Evolutionary conservation across 1,140 invertebrate genomes (phyloP).

Genomic region (Bombus haemorrhoidalis): DNA sequence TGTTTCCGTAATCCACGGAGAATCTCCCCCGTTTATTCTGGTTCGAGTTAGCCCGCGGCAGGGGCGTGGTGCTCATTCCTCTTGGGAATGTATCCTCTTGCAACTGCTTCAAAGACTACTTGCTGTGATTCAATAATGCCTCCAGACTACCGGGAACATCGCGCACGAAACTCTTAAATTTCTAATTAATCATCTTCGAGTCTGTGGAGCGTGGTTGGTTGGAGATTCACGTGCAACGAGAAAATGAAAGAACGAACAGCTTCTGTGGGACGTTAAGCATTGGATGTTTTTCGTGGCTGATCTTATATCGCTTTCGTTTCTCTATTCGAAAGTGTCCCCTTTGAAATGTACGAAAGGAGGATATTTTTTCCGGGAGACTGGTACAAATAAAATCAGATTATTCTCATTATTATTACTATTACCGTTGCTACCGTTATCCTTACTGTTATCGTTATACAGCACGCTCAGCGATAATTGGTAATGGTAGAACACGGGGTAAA

Average conservation of each 20-base stretch:
- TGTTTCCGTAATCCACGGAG: conserved; percentile 23
- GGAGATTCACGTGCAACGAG: background rate
- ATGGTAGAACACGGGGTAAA: too few relatives aligned
- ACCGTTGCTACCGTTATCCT: too few relatives aligned
- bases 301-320: background rate
- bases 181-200: conserved; percentile 52
- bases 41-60: conserved; percentile 25
- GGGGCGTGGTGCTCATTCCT: conserved; percentile 38
- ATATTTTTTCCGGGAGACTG: background rate
- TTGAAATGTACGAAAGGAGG: background rate
- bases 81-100: conserved; percentile 40
- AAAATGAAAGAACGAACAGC: background rate
- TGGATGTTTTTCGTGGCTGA: background rate
- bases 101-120: conserved; percentile 57
- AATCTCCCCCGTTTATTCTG: conserved; percentile 37
- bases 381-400: background rate
- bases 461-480: too few relatives aligned
- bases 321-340: background rate
- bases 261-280: background rate
- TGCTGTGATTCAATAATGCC: conserved; percentile 60
- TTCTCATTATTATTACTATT: too few relatives aligned
- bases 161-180: conserved; percentile 56
- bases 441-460: too few relatives aligned
- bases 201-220: background rate
- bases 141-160: conserved; percentile 41